Conservation (phyloP, 2,113 vertebrate genomes). For the Lophochroa leadbeateri region DNA sequence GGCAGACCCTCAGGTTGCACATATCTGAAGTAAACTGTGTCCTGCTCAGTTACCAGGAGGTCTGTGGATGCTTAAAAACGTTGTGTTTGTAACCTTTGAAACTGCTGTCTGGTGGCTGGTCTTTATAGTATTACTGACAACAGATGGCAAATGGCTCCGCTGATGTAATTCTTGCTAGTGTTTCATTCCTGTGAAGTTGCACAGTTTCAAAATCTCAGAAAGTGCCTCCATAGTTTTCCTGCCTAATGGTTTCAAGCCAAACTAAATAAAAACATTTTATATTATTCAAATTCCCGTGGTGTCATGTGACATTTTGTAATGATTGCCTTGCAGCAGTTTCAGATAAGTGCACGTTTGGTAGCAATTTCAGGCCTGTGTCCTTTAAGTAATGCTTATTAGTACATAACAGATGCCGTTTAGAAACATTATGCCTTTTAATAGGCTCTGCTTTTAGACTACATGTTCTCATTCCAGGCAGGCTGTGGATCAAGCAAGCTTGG, state of each 20-base stretch:
- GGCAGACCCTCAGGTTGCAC: not conserved
- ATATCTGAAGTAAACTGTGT: not conserved
- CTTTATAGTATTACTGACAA: constrained; percentile 39
- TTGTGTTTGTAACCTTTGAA: constrained; percentile 67
- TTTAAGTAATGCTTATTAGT: constrained; percentile 59
- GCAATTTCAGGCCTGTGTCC: constrained; percentile 57
- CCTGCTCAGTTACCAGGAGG: not conserved
- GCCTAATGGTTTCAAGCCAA: not conserved
- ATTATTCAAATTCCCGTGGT: constrained; percentile 24
- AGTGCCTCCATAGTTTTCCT: not conserved
- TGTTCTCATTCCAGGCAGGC: constrained; percentile 34
- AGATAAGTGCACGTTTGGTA: constrained; percentile 45
- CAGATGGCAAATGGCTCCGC: constrained; percentile 41
- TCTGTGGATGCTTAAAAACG: not conserved
- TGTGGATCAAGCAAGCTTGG: constrained; percentile 18
- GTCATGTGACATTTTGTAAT: constrained; percentile 24
- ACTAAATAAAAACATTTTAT: constrained; percentile 38
- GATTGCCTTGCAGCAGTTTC: constrained; percentile 6
- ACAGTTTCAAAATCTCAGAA: constrained; percentile 35
- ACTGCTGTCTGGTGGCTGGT: constrained; percentile 37
- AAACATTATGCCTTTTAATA: constrained; percentile 57
- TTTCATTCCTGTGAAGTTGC: constrained; percentile 38
- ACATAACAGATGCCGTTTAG: constrained; percentile 45
- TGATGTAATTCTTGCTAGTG: constrained; percentile 39
- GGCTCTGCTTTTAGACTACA: constrained; percentile 2